Evolutionary conservation across 1,140 invertebrate species (phyloP).

Genomic region (Drosophila subobscura): DNA sequence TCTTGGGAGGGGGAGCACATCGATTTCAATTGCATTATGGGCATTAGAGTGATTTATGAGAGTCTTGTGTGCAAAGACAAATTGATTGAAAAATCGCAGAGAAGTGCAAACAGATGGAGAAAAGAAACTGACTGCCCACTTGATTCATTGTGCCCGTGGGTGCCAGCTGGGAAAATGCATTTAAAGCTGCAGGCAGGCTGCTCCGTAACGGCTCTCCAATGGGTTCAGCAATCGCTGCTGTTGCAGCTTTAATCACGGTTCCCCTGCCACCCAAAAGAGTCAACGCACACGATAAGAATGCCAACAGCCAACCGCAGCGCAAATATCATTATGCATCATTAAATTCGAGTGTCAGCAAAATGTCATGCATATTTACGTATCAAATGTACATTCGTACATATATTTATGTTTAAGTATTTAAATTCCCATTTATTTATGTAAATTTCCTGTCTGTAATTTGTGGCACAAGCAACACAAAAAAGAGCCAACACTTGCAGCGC

Average conservation of each 20-base stretch:
- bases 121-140: conserved; percentile 3
- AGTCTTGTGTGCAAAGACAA: conserved; percentile 17
- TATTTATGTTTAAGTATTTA: conserved; percentile 12
- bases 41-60: conserved; percentile 46
- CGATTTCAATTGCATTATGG: conserved; percentile 50
- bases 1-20: conserved; percentile 22
- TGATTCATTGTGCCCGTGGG: conserved; percentile 13
- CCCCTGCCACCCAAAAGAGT: no score
- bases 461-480: conserved; percentile 6
- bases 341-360: conserved; percentile 40
- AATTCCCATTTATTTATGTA: conserved; percentile 11
- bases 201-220: no score
- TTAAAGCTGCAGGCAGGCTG: not conserved
- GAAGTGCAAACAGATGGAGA: not conserved
- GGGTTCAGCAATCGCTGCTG: not conserved
- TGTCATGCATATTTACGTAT: conserved; percentile 26
- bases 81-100: conserved; percentile 25
- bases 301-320: conserved; percentile 2
- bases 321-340: conserved; percentile 33
- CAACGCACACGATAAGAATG: conserved; percentile 15
- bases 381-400: not conserved
- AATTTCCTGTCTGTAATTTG: conserved; percentile 13
- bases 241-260: not conserved
- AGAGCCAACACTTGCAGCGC: conserved; percentile 9
- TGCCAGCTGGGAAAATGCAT: no score